Conservation (phyloP, 2,888 invertebrate species). For the Drosophila kanekoi region DNA sequence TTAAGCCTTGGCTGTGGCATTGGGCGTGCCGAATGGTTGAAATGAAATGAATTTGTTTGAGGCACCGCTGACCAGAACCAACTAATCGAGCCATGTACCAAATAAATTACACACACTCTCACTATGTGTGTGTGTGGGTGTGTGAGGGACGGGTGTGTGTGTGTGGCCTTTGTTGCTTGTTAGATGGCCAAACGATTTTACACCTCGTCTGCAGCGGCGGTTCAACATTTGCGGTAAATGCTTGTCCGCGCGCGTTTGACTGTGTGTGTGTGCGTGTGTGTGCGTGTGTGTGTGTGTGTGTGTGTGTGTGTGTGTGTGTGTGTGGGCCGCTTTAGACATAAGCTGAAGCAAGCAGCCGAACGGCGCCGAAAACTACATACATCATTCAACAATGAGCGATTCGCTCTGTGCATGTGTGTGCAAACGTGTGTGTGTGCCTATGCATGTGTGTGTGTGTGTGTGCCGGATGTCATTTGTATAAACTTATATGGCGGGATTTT, state of each 20-base stretch:
- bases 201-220: conserved; percentile 61
- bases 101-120: conserved; percentile 31
- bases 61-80: conserved; percentile 30
- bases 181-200: conserved; percentile 62
- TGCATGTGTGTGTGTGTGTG: conserved; percentile 7
- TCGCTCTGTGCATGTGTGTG: background rate
- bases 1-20: conserved; percentile 4
- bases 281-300: background rate
- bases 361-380: conserved; percentile 58
- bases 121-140: background rate
- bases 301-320: background rate
- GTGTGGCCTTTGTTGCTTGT: conserved; percentile 28
- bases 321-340: conserved; percentile 16
- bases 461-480: conserved; percentile 75
- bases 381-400: conserved; percentile 68
- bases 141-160: conserved; percentile 2
- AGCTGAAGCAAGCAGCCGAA: conserved; percentile 37
- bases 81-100: conserved; percentile 42
- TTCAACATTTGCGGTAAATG: conserved; percentile 47
- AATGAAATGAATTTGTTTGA: conserved; percentile 21
- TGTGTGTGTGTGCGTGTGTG: conserved; percentile 15
- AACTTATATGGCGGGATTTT: conserved; percentile 65
- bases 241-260: background rate
- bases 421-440: background rate
- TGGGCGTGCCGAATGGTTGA: conserved; percentile 10